A percentile compares a stretch with the other conserved stretches of the same genome.
Evolutionary conservation across 2,113 vertebrate genomes (phyloP).

Genomic region (Microtus ochrogaster): DNA sequence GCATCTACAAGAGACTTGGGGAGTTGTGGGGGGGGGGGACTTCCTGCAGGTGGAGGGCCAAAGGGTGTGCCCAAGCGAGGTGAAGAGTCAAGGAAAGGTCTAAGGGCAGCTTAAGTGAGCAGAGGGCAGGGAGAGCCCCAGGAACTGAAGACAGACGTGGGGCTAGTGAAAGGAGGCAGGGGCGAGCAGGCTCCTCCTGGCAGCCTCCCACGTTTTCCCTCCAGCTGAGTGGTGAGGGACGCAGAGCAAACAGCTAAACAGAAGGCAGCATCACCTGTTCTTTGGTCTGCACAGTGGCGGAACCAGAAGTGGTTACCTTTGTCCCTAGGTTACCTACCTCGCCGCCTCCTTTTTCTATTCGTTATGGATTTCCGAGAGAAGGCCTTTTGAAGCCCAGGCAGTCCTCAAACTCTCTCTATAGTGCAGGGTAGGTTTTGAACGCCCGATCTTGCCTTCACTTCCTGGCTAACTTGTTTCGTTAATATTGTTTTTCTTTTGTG

Average conservation of each 20-base stretch:
- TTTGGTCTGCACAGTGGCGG: too few species aligned
- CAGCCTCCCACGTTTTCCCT: background rate
- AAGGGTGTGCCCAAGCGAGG: too few species aligned
- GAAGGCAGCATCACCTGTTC: background rate
- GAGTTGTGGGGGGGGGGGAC: background rate
- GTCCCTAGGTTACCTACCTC: background rate
- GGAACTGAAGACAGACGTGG: background rate
- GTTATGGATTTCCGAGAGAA: background rate
- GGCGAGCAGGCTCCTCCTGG: background rate
- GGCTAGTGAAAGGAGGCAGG: background rate
- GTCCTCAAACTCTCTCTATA: too few species aligned
- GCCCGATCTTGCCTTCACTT: background rate
- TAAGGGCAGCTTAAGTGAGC: background rate
- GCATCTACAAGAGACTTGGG: background rate
- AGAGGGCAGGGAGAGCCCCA: background rate
- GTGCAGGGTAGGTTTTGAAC: background rate
- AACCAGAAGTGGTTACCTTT: background rate
- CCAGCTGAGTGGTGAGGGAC: background rate
- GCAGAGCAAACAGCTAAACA: background rate
- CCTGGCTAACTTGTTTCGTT: background rate
- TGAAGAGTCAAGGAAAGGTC: background rate
- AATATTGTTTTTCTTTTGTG: background rate
- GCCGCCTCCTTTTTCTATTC: background rate
- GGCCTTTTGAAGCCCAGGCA: background rate
- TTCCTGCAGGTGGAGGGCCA: background rate